Evolutionary conservation across 1,140 invertebrate species (phyloP).

Genomic region (Odontomachus brunneus): DNA sequence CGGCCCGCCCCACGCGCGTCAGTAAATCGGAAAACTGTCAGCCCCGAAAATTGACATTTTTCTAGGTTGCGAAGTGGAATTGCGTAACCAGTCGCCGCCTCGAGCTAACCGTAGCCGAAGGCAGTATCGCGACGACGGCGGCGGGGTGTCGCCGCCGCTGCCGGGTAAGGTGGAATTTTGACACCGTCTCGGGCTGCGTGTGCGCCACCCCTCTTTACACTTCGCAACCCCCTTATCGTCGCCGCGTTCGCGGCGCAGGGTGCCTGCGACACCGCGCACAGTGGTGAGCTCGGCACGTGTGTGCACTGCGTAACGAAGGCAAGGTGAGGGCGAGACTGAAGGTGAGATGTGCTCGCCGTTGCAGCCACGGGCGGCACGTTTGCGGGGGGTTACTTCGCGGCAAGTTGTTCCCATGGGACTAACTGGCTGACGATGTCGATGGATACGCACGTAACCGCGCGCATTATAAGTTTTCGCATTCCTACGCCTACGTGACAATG

Average conservation of each 20-base stretch:
- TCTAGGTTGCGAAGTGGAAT: constrained; percentile 51
- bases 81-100: constrained; percentile 20
- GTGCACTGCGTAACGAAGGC: not conserved
- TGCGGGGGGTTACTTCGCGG: not conserved
- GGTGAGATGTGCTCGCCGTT: not conserved
- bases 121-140: not conserved
- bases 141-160: not conserved
- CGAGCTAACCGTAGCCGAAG: not conserved
- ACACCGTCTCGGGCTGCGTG: constrained; percentile 15
- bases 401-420: not conserved
- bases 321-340: not conserved
- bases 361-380: constrained; percentile 28
- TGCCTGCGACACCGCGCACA: not conserved
- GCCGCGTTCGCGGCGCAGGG: not conserved
- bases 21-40: constrained; percentile 79
- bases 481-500: constrained; percentile 11
- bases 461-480: constrained; percentile 41
- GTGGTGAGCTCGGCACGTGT: not conserved
- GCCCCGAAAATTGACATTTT: constrained; percentile 70
- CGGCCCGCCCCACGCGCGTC: constrained; percentile 22
- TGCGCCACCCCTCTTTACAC: not conserved
- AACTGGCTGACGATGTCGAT: constrained; percentile 49
- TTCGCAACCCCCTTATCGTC: not conserved
- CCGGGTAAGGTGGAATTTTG: constrained; percentile 44
- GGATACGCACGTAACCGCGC: constrained; percentile 23